These are phyloP conservation scores for Rhaphigaster nebulosa DNA, from an alignment of 2,888 invertebrate genomes.

Conservation along the genomic window DNA sequence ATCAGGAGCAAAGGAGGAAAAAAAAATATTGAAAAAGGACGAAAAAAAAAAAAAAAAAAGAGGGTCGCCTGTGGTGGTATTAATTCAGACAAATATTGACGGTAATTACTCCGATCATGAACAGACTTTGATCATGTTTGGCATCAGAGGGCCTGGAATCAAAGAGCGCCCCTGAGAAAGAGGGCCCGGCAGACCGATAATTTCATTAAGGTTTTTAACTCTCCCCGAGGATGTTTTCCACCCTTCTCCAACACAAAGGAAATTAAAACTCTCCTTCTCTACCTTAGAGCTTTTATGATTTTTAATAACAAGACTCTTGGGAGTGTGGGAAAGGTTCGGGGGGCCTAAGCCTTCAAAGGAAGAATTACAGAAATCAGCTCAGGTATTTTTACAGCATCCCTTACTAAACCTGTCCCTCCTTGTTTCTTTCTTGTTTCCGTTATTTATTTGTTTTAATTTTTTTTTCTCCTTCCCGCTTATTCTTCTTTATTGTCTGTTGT, in stretches of 20 bases:
- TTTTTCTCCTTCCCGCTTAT: not conserved
- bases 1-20: not conserved
- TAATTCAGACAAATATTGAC: slow-evolving; percentile 59
- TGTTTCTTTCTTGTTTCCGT: slow-evolving; percentile 15
- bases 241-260: slow-evolving; percentile 40
- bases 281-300: slow-evolving; percentile 49
- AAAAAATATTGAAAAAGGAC: not conserved
- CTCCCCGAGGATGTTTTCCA: slow-evolving; percentile 40
- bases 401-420: slow-evolving; percentile 1
- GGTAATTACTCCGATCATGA: slow-evolving; percentile 55
- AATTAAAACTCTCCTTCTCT: slow-evolving; percentile 35
- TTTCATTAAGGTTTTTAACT: slow-evolving; percentile 43
- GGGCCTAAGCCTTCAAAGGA: slow-evolving; percentile 18
- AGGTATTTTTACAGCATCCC: slow-evolving; percentile 46
- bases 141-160: slow-evolving; percentile 12
- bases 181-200: slow-evolving; percentile 13
- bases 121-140: slow-evolving; percentile 36
- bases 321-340: not conserved
- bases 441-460: not conserved
- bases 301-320: slow-evolving; percentile 47
- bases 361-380: slow-evolving; percentile 47
- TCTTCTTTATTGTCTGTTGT: slow-evolving; percentile 34
- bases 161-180: not conserved
- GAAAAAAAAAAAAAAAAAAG: not conserved
- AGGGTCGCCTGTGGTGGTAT: slow-evolving; percentile 35